Evolutionary conservation across 2,797 vertebrate genomes (phyloP).

Genomic region (Myotis planiceps): DNA sequence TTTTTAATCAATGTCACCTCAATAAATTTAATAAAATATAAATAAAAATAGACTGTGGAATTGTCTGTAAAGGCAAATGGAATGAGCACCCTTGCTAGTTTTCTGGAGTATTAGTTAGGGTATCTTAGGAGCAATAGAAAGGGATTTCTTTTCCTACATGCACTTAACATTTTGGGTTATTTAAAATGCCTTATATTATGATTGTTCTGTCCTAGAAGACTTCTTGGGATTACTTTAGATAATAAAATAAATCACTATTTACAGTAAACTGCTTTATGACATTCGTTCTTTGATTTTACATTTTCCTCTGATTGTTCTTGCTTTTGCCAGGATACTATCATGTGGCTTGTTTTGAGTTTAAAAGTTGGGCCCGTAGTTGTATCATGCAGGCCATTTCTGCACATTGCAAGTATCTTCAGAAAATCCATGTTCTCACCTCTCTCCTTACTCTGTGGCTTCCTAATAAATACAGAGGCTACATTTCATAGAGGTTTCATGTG

Average conservation of each 20-base stretch:
- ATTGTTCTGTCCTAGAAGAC: not conserved
- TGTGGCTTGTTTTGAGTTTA: not conserved
- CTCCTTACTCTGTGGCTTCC: not conserved
- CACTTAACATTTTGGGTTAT: not conserved
- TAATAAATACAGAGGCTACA: not conserved
- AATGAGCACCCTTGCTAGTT: not conserved
- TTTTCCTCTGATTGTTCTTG: not conserved
- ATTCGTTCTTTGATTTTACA: not conserved
- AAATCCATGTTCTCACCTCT: not conserved
- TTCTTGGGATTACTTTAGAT: not conserved
- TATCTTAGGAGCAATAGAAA: not conserved
- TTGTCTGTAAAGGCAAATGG: fast-evolving
- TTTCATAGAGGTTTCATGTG: not conserved
- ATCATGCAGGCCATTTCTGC: not conserved
- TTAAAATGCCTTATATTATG: not conserved
- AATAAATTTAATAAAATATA: not conserved
- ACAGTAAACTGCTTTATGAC: too few species aligned
- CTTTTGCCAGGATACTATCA: not conserved
- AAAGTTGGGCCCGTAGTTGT: not conserved
- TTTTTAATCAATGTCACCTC: not conserved
- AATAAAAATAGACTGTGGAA: not conserved
- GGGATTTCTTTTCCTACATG: not conserved
- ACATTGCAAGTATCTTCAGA: not conserved
- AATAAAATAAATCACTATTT: not conserved
- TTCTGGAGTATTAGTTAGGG: not conserved